Evolutionary conservation across 2,888 invertebrate genomes (phyloP).

Genomic region (Cylloceria caligata): DNA sequence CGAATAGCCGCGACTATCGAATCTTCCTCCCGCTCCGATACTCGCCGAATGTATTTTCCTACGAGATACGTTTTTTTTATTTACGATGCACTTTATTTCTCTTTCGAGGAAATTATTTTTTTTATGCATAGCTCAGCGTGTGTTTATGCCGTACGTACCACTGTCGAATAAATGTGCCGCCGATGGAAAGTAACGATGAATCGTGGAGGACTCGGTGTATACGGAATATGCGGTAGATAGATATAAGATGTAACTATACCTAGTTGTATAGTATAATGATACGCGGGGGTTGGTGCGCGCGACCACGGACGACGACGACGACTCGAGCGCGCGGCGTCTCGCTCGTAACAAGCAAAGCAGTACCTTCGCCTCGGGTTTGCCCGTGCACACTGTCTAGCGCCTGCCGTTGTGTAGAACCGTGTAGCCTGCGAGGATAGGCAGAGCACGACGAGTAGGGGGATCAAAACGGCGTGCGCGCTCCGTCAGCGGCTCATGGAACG

Average conservation of each 20-base stretch:
- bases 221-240: neutral
- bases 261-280: constrained; percentile 41
- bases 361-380: constrained; percentile 65
- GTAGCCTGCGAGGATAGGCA: constrained; percentile 53
- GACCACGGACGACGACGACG: constrained; percentile 39
- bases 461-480: constrained; percentile 62
- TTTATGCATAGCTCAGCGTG: neutral
- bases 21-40: neutral
- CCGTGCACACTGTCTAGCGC: constrained; percentile 66
- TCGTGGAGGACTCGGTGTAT: neutral
- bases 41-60: neutral
- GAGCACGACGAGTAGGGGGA: constrained; percentile 67
- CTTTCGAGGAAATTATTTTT: neutral
- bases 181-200: constrained; percentile 10
- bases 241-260: constrained; percentile 43
- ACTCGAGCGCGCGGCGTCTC: constrained; percentile 60
- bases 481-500: constrained; percentile 36
- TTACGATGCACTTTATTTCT: constrained; percentile 10
- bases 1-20: neutral
- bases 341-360: constrained; percentile 46
- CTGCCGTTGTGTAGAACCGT: neutral
- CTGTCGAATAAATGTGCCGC: neutral
- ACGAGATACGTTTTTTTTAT: neutral
- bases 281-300: constrained; percentile 30
- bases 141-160: neutral